Evolutionary conservation across 2,888 invertebrate species (phyloP).

Genomic region (Hyposoter dolosus): DNA sequence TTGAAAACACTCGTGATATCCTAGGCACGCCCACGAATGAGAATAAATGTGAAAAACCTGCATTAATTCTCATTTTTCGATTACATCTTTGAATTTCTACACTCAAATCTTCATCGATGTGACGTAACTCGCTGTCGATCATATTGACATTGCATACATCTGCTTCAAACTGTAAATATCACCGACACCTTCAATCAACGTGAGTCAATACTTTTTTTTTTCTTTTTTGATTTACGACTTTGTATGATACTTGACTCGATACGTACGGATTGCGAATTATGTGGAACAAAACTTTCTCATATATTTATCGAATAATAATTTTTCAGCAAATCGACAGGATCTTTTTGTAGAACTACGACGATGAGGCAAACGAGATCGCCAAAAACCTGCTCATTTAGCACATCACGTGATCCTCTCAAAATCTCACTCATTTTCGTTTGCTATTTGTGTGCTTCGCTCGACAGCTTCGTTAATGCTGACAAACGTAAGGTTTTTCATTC

Average conservation of each 20-base stretch:
- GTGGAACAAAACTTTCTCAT: neutral
- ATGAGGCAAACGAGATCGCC: constrained; percentile 43
- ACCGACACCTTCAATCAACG: neutral
- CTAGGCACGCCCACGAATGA: constrained; percentile 8
- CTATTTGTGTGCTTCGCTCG: constrained; percentile 32
- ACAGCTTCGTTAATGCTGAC: constrained; percentile 45
- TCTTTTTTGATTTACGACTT: neutral
- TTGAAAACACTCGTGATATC: neutral
- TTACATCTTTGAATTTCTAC: neutral
- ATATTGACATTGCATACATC: neutral
- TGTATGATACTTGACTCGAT: neutral
- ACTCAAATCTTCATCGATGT: neutral
- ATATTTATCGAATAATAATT: neutral
- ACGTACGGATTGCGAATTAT: neutral
- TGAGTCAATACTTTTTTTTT: neutral
- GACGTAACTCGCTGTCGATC: neutral
- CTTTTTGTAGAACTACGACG: constrained; percentile 17
- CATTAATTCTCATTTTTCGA: neutral
- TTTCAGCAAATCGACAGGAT: neutral
- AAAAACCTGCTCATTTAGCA: neutral
- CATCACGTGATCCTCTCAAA: neutral
- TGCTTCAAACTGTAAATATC: neutral
- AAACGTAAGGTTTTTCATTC: constrained; percentile 61
- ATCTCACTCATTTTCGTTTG: constrained; percentile 32
- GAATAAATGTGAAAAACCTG: neutral